A percentile compares a stretch with the other conserved stretches of the same genome.
Conservation (phyloP, 2,797 vertebrate genomes). For the Apodemus agrarius region DNA sequence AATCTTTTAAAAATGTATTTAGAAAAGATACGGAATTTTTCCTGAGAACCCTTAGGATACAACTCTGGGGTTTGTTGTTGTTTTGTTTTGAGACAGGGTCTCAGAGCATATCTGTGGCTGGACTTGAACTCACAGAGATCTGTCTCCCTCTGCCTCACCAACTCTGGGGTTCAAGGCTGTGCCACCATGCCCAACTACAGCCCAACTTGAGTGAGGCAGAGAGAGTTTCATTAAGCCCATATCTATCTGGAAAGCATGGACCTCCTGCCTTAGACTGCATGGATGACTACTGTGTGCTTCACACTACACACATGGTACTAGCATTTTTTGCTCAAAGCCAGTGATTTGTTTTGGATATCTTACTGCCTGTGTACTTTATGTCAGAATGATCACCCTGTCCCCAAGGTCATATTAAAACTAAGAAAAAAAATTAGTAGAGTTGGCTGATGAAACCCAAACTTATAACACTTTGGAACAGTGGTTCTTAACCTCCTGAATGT, state of each 20-base stretch:
- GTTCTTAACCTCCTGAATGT: neutral
- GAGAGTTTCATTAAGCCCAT: neutral
- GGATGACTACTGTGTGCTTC: neutral
- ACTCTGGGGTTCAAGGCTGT: neutral
- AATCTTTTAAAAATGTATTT: neutral
- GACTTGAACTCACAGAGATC: neutral
- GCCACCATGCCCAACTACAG: neutral
- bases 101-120: neutral
- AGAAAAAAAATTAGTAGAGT: neutral
- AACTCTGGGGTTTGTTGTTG: neutral
- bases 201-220: neutral
- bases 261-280: neutral
- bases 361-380: neutral
- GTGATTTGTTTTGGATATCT: neutral
- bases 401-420: neutral
- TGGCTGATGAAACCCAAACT: neutral
- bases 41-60: neutral
- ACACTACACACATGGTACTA: neutral
- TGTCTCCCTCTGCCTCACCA: neutral
- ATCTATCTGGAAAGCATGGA: neutral
- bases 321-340: neutral
- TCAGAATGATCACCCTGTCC: neutral
- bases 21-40: neutral
- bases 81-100: neutral
- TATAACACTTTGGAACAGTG: neutral